Evolutionary conservation across 2,113 vertebrate genomes (phyloP).

Genomic region (Oryzias woworae): DNA sequence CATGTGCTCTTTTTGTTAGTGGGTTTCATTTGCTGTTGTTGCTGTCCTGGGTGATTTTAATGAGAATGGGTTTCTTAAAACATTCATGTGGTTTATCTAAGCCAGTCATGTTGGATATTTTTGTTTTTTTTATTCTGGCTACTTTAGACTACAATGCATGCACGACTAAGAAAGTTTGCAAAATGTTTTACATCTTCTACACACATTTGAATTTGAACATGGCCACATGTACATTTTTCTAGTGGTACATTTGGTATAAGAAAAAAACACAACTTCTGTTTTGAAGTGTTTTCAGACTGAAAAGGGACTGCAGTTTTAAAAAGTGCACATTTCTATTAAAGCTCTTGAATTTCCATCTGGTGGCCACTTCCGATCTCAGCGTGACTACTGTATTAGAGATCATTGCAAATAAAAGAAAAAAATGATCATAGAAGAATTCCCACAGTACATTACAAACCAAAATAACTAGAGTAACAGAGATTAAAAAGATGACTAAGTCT

Average conservation of each 20-base stretch:
- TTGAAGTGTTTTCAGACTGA: not conserved
- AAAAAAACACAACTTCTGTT: not conserved
- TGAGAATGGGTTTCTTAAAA: slow-evolving; percentile 41
- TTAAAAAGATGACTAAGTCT: not conserved
- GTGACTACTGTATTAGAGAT: no score
- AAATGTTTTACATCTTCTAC: not conserved
- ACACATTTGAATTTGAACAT: no score
- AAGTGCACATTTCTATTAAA: not conserved
- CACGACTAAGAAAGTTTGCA: not conserved
- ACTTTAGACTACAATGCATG: not conserved
- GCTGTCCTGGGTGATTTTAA: slow-evolving; percentile 31
- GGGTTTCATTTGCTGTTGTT: slow-evolving; percentile 52
- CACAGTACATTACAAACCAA: no score
- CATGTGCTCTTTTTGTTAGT: slow-evolving; percentile 44
- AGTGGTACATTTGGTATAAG: not conserved
- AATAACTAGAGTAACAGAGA: not conserved
- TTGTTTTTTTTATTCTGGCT: not conserved
- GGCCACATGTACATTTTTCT: not conserved
- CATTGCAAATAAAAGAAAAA: no score
- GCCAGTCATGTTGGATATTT: not conserved
- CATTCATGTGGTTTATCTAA: slow-evolving; percentile 22
- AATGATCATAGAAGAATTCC: no score
- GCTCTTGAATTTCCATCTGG: not conserved
- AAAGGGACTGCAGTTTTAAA: not conserved
- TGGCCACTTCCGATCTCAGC: no score